Evolutionary conservation across 2,888 invertebrate species (phyloP), one percentile per base, ranked within the genome.

Genomic region (Hemistola chrysoprasaria): DNA sequence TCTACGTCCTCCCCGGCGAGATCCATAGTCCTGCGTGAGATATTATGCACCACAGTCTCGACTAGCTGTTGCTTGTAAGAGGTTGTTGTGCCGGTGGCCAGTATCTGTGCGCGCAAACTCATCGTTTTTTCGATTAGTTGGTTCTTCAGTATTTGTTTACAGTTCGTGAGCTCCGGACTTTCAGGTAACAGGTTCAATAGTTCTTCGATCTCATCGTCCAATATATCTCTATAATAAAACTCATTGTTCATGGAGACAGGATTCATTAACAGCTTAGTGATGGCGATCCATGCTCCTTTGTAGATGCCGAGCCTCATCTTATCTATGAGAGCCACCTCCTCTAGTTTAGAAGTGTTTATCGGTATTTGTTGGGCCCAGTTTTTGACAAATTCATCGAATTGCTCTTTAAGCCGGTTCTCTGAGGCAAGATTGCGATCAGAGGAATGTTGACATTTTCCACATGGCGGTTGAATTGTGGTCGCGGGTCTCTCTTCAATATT

Each of bases 201-300:
- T 6, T 64, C 61, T 48, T 81, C 84, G 7, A 85, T 54, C 44
- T 82, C 82, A 23, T 78, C 67, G 27, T 78, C 79, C 11, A 87
- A 59, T 1, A 67, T 47, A 39, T 81, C 78, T 58, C 78, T 70
- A 31, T 66, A 79, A 35, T 70, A 63, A 49, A 74, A 73, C 2
- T 59, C 56, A 39, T 83, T 72, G 4, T 50, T 24, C 35, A 67
- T 57, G 21, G 58, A 56, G 1, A 50, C 56, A 1, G 73, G 74
- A 22, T 76, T 65, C 50, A 70, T 62, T 55, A 73, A 71, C 4
- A 79, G 29, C 52, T 76, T 78, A 0, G 66, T 65, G 1, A 80
- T 53, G 6, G 59, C 59, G 63, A 77, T 71, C 71, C 72, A 77
- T 21, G 79, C 52, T 0, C 74, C 73, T 32, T 76, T 75, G 21